Conservation (phyloP, 2,888 invertebrate genomes). For the Argyresthia albistria region DNA sequence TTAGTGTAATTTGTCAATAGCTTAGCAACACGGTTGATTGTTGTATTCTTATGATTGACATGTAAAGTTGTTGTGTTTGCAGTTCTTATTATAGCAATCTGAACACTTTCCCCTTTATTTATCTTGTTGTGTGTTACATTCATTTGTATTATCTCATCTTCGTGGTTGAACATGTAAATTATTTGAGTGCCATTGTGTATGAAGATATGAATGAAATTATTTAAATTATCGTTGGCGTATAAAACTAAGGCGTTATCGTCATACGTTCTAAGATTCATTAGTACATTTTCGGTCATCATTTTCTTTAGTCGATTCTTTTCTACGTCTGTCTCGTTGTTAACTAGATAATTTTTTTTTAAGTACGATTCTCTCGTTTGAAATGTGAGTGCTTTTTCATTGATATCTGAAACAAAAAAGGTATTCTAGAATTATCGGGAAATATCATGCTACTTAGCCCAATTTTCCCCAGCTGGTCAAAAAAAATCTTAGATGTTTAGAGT, state of each 20-base stretch:
- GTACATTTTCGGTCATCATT: constrained; percentile 84
- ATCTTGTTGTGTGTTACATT: constrained; percentile 82
- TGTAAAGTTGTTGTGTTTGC: constrained; percentile 82
- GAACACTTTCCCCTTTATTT: constrained; percentile 87
- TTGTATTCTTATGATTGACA: constrained; percentile 84
- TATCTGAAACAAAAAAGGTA: constrained; percentile 73
- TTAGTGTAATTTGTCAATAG: constrained; percentile 85
- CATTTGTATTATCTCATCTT: constrained; percentile 84
- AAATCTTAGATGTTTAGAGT: too few relatives aligned
- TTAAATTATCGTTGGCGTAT: constrained; percentile 93
- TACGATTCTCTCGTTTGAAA: constrained; percentile 87
- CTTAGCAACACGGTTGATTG: constrained; percentile 77
- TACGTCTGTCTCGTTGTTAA: constrained; percentile 73
- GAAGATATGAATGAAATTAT: constrained; percentile 93
- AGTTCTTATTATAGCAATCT: constrained; percentile 87
- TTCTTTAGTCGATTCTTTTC: constrained; percentile 77
- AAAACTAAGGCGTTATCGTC: constrained; percentile 85
- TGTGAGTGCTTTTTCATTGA: constrained; percentile 90
- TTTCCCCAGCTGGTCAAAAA: too few relatives aligned
- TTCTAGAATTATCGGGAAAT: neutral
- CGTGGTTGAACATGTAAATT: constrained; percentile 88
- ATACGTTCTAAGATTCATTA: constrained; percentile 93
- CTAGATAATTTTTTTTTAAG: constrained; percentile 85
- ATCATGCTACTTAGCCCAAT: too few relatives aligned
- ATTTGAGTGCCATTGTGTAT: constrained; percentile 85